Evolutionary conservation across 2,888 invertebrate genomes (phyloP).

Genomic region (Phalera bucephala): DNA sequence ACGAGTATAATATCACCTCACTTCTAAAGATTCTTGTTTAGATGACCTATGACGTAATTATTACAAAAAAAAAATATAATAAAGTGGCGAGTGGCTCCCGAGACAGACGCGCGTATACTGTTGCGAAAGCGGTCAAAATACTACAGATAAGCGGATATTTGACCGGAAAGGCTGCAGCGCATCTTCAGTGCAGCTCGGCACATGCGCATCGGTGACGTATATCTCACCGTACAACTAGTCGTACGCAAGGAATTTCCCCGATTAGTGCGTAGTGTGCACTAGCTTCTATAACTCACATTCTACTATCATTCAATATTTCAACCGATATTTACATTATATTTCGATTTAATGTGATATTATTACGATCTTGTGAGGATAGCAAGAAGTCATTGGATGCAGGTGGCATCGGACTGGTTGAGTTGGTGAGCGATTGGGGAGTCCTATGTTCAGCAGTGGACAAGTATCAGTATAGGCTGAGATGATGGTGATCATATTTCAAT

Average conservation of each 20-base stretch:
- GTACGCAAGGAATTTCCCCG: conserved; percentile 9
- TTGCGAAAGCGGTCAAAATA: conserved; percentile 48
- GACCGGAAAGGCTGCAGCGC: conserved; percentile 21
- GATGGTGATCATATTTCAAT: too few relatives aligned
- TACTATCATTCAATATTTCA: too few relatives aligned
- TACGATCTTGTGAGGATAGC: too few relatives aligned
- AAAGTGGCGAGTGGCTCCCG: conserved; percentile 40
- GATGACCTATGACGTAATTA: conserved; percentile 1
- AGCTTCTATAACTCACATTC: too few relatives aligned
- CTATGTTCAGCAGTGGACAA: too few relatives aligned
- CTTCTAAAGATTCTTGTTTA: conserved; percentile 5
- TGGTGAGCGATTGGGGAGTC: too few relatives aligned
- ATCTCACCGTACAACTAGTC: conserved; percentile 5
- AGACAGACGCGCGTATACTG: conserved; percentile 54
- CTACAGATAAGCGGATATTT: conserved; percentile 31
- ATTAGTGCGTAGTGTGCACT: too few relatives aligned
- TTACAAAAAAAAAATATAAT: conserved; percentile 1
- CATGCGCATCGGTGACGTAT: not conserved
- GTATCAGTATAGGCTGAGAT: too few relatives aligned
- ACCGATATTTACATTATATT: too few relatives aligned
- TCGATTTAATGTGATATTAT: too few relatives aligned
- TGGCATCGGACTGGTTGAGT: too few relatives aligned
- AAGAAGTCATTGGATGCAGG: too few relatives aligned
- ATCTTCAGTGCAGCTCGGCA: conserved; percentile 18
- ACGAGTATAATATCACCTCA: not conserved